Base-by-base conservation (phyloP, 2,797 vertebrate genomes). In the Clarias platycephalus region DNA sequence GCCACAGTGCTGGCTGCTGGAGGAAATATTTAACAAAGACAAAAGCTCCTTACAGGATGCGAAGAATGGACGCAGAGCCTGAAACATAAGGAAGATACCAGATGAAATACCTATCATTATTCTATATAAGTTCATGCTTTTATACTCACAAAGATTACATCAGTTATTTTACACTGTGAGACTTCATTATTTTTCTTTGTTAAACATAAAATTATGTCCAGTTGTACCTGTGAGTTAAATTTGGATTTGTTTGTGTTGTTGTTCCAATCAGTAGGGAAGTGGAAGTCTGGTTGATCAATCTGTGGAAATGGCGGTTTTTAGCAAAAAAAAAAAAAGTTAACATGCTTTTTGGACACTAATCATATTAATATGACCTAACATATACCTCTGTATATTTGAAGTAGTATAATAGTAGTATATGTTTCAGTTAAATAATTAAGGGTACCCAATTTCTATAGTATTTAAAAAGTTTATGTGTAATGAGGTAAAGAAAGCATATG, bases 281-380 rank as follows among this genome's bases (percentile, higher is more conserved):
- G 93, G 88, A 97, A 94, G 64, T 98, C 95, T 44, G 97, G 97
- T 90, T 97, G 96, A 89, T 97, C 97, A 91, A 99, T 98, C 97
- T 99, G 89, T 60, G 2, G 5, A 84, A 84, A 85, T 34, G 0
- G 6, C 63, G 66, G 40, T 64, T 57, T 78, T 63, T n/a, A n/a
- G n/a, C 63, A 12, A 13, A n/a, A 24, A 60, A 15, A 3, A 24
- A 53, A 44, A 31, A 18, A 5, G 28, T 60, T 60, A 60, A 37
- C 31, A 58, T 68, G 6, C 6, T 44, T 67, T 77, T 60, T 13
- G 28, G 10, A 77, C 1, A 60, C 31, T 28, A 34, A 24, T 58
- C 34, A 5, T 58, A 76, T 22, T 20, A 58, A 34, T 58, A 53
- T 28, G 3, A 26, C 71, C 22, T 34, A 22, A 22, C 74, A 58